These are phyloP conservation scores for Drosophila quasianomalipes DNA, from an alignment of 2,888 invertebrate genomes.

Conservation along the genomic window DNA sequence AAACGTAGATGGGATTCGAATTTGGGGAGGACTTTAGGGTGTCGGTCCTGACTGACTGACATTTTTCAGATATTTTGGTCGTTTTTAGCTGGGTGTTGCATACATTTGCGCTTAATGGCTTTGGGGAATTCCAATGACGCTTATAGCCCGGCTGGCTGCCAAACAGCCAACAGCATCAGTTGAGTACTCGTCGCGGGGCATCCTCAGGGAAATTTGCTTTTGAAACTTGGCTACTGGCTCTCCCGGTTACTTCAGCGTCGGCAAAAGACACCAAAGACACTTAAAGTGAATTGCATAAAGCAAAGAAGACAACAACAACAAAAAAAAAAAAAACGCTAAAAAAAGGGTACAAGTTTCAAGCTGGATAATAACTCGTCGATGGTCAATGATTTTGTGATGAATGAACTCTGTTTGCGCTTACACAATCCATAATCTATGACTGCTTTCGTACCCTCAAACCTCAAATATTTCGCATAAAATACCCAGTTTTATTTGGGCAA, in stretches of 20 bases:
- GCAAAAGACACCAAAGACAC: constrained; percentile 54
- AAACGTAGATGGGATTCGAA: constrained; percentile 46
- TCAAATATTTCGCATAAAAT: neutral
- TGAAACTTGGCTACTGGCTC: constrained; percentile 59
- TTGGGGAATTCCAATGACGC: constrained; percentile 79
- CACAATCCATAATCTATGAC: constrained; percentile 22
- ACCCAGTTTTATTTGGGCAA: neutral
- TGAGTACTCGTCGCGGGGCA: constrained; percentile 40
- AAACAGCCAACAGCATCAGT: constrained; percentile 28
- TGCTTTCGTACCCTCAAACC: no score
- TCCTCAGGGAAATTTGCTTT: constrained; percentile 78
- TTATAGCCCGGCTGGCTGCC: constrained; percentile 68
- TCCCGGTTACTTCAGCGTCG: constrained; percentile 12
- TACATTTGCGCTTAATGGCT: constrained; percentile 80
- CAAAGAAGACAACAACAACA: neutral
- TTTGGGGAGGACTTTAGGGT: constrained; percentile 15
- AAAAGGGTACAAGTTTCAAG: constrained; percentile 27
- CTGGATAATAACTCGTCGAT: constrained; percentile 66
- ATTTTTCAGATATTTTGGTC: constrained; percentile 69
- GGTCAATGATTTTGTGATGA: constrained; percentile 63
- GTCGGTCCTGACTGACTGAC: constrained; percentile 56
- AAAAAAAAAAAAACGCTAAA: neutral
- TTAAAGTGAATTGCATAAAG: constrained; percentile 54
- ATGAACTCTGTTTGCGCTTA: constrained; percentile 31
- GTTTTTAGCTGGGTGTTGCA: constrained; percentile 68